Base-by-base conservation (phyloP, 2,113 vertebrate genomes). In the Phainopepla nitens region DNA sequence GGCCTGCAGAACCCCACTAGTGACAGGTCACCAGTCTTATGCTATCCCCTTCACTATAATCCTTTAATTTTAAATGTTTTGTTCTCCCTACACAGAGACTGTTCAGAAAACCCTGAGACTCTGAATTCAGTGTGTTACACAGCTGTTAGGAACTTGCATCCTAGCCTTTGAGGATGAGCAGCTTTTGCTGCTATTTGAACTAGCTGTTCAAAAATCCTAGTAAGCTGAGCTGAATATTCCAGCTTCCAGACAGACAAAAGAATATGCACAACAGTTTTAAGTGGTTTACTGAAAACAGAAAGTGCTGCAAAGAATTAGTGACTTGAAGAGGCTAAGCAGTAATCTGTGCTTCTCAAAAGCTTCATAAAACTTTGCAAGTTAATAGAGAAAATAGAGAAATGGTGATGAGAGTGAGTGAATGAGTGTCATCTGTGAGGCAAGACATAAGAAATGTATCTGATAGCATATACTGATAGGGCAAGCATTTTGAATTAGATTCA, bases 201-300 rank as follows among this genome's bases (percentile, higher is more conserved):
- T 61, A 27, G 25, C 23, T 76, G 11, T 83, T 44, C 27, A 79
- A 68, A 84, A 81, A n/a, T 35, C 16, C 21, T 61, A 31, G 76
- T 58, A 91, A 66, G 44, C 58, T 81, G 33, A 9, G 29, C 15
- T 69, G 65, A 36, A 81, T 93, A 73, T 94, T 70, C 15, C 28
- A 65, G 15, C 64, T 77, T 88, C 41, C 15, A 65, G 28, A 50
- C 62, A 76, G 4, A 29, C 64, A 87, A 75, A 82, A 27, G 5
- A 27, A 76, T 21, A 49, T 41, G 31, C 27, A 44, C 47, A 82
- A 21, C 2, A 23, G 13, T 77, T 75, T 77, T 14, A 50, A 84
- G 28, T 58, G 27, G 16, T 82, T 89, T 93, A 56, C 28, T 84
- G 29, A 42, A 94, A 91, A 53, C 44, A 65, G 47, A 79, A 61